phyloP scores from a whole-genome alignment of 1,140 invertebrate species.

The Brachionus angularis region DNA sequence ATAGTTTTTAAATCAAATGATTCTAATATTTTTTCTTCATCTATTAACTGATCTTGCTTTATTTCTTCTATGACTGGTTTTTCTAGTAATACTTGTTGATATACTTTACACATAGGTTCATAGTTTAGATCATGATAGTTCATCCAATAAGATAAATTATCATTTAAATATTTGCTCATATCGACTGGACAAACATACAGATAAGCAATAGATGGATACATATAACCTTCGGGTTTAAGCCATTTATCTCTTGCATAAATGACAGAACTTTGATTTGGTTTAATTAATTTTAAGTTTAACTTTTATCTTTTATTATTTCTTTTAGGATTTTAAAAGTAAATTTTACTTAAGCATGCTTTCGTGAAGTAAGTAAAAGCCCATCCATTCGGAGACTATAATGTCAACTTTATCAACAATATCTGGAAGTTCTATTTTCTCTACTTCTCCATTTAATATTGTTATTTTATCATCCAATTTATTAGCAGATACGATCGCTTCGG shows the following conservation, averaged over 20 bases:
- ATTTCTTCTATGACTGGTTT: constrained; percentile 19
- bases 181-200: constrained; percentile 88
- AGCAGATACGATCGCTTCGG: constrained; percentile 79
- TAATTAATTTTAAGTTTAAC: neutral
- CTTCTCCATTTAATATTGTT: constrained; percentile 89
- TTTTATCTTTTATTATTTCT: too few species aligned
- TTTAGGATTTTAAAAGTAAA: too few species aligned
- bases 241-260: constrained; percentile 89
- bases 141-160: constrained; percentile 91
- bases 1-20: constrained; percentile 23
- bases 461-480: constrained; percentile 71
- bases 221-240: constrained; percentile 75
- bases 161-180: constrained; percentile 98
- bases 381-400: constrained; percentile 96
- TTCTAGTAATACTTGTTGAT: neutral
- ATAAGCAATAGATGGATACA: constrained; percentile 83
- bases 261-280: constrained; percentile 68
- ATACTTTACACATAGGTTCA: constrained; percentile 9
- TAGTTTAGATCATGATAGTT: constrained; percentile 95
- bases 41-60: constrained; percentile 27
- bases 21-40: constrained; percentile 36
- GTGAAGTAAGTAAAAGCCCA: constrained; percentile 99
- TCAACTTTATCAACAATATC: constrained; percentile 84
- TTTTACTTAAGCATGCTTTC: constrained; percentile 98
- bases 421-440: constrained; percentile 92